phyloP scores from a whole-genome alignment of 2,113 vertebrate species.

The Saguinus midas region DNA sequence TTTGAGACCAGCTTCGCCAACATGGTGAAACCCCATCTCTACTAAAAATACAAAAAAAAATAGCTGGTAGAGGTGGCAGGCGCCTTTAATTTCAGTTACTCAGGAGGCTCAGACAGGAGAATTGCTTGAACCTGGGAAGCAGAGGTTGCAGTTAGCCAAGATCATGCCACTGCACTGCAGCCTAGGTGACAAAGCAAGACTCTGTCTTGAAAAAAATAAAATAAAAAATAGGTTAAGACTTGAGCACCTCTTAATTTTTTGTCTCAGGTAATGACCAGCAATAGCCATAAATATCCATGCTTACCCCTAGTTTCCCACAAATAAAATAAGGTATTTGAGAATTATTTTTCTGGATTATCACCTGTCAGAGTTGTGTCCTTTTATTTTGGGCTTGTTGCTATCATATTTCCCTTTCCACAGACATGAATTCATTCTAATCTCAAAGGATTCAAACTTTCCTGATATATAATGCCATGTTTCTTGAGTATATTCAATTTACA shows the following conservation, averaged over 20 bases:
- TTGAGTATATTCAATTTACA: not conserved
- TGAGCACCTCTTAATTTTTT: not conserved
- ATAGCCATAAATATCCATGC: not conserved
- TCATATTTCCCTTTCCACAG: not conserved
- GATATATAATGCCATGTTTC: not conserved
- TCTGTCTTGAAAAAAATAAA: too few species aligned
- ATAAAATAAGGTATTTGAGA: not conserved
- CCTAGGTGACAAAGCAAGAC: too few species aligned
- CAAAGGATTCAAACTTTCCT: not conserved
- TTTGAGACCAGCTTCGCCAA: too few species aligned
- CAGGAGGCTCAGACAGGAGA: too few species aligned
- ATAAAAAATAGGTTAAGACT: not conserved
- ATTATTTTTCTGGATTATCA: not conserved
- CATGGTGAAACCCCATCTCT: too few species aligned
- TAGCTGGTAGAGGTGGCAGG: too few species aligned
- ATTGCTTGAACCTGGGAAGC: too few species aligned
- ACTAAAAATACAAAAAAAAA: too few species aligned
- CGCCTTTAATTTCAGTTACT: too few species aligned
- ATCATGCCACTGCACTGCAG: too few species aligned
- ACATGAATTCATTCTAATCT: not conserved
- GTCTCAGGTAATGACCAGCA: not conserved
- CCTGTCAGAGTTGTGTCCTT: not conserved
- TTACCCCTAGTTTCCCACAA: not conserved
- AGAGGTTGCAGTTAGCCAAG: too few species aligned
- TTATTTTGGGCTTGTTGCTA: not conserved